phyloP scores from a whole-genome alignment of 2,113 vertebrate species.

The Pholis gunnellus region DNA sequence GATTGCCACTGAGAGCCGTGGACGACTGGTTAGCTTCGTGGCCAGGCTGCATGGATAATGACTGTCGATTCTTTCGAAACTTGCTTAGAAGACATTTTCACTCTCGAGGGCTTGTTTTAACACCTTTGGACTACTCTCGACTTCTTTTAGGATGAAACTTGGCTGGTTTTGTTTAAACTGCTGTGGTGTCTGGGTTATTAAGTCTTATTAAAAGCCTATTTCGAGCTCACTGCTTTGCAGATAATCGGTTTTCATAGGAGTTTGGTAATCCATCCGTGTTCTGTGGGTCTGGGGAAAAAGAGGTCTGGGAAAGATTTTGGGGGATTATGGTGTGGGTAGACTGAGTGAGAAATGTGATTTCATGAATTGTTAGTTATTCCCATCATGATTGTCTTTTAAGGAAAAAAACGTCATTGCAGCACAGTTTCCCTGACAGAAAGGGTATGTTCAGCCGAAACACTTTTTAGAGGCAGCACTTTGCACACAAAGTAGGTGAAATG shows the following conservation, averaged over 20 bases:
- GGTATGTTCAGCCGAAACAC: background rate
- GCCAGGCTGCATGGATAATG: conserved; percentile 2
- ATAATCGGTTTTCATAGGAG: background rate
- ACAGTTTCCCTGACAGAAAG: background rate
- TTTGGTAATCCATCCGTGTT: background rate
- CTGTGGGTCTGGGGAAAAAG: background rate
- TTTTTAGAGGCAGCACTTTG: background rate
- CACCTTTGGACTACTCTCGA: background rate
- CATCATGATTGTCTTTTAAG: background rate
- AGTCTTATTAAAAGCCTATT: background rate
- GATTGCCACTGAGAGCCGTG: conserved; percentile 7
- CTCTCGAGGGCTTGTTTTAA: background rate
- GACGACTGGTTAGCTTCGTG: conserved; percentile 9
- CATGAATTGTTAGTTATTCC: background rate
- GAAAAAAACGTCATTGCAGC: background rate
- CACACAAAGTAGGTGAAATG: background rate
- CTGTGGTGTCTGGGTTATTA: background rate
- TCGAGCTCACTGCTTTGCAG: background rate
- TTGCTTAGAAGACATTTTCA: background rate
- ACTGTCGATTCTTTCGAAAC: conserved; percentile 6
- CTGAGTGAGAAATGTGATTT: background rate
- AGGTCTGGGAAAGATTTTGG: background rate
- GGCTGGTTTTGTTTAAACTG: background rate
- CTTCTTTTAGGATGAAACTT: background rate
- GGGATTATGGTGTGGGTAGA: background rate